A percentile compares a stretch with the other conserved stretches of the same genome.
Conservation (phyloP, 2,888 invertebrate species). For the Dicyrtoma fusca region DNA sequence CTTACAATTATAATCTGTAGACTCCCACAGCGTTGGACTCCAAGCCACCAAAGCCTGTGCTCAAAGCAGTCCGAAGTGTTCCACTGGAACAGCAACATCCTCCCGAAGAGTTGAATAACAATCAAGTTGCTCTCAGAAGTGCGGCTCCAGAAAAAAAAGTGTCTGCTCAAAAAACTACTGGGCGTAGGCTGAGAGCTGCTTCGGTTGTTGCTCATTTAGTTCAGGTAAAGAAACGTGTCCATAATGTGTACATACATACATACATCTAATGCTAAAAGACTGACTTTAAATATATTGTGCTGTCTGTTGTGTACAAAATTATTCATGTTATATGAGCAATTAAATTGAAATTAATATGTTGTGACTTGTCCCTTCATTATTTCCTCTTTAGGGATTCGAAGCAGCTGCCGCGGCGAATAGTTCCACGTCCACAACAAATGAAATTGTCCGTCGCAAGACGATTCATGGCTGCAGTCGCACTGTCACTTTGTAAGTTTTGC, state of each 20-base stretch:
- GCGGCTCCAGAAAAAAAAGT: not conserved
- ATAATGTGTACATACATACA: not conserved
- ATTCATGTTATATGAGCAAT: too few relatives aligned
- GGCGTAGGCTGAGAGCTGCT: too few relatives aligned
- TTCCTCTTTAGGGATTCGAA: slow-evolving; percentile 23
- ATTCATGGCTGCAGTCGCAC: not conserved
- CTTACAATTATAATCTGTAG: too few relatives aligned
- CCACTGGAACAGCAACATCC: too few relatives aligned
- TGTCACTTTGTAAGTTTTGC: slow-evolving; percentile 28
- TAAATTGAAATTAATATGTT: too few relatives aligned
- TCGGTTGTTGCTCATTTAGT: slow-evolving; percentile 15
- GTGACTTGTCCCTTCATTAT: too few relatives aligned
- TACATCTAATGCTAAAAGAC: not conserved
- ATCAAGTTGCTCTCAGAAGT: not conserved
- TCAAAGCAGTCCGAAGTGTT: not conserved
- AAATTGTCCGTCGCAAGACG: not conserved
- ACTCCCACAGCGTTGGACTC: too few relatives aligned
- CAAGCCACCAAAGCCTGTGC: too few relatives aligned
- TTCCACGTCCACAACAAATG: not conserved
- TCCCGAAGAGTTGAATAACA: not conserved
- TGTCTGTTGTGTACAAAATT: too few relatives aligned
- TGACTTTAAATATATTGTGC: too few relatives aligned
- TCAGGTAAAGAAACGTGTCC: slow-evolving; percentile 13
- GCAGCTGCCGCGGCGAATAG: slow-evolving; percentile 14
- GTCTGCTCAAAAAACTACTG: not conserved